A percentile compares a stretch with the other conserved stretches of the same genome.
These are phyloP conservation scores for Carollia perspicillata DNA, from an alignment of 2,113 vertebrate genomes.

Conservation along the genomic window DNA sequence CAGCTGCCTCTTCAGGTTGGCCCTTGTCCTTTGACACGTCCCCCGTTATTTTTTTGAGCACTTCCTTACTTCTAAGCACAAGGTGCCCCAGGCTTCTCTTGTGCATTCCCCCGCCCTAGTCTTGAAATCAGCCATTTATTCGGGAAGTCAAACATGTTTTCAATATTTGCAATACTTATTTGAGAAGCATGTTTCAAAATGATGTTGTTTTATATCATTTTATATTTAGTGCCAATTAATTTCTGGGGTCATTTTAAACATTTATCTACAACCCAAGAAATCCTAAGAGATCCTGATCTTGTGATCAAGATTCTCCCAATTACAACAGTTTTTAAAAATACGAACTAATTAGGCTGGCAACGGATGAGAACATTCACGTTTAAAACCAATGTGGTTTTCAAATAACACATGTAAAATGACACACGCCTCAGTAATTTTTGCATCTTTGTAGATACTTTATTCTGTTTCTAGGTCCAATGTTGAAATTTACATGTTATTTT, in stretches of 20 bases:
- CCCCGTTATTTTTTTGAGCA: neutral
- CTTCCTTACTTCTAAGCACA: neutral
- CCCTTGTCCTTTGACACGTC: neutral
- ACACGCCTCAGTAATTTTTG: neutral
- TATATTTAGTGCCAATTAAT: neutral
- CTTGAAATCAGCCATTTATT: neutral
- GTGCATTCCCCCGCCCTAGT: neutral
- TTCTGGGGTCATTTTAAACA: neutral
- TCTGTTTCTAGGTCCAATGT: slow-evolving; percentile 67
- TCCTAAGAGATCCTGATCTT: neutral
- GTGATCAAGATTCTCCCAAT: neutral
- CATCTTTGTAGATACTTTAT: slow-evolving; percentile 57
- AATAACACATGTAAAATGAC: slow-evolving; percentile 30
- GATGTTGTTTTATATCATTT: neutral
- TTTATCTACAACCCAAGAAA: neutral
- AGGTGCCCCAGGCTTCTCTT: neutral
- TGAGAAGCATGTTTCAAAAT: neutral
- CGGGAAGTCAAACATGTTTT: neutral
- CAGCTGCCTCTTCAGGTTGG: neutral
- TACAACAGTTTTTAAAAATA: neutral
- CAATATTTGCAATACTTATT: neutral
- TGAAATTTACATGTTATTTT: slow-evolving; percentile 17
- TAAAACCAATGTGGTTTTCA: slow-evolving; percentile 5
- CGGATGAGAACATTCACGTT: neutral
- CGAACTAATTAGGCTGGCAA: neutral